Evolutionary conservation across 2,113 vertebrate species (phyloP), one percentile per base, ranked within the genome.

Genomic region (Hyla sarda): DNA sequence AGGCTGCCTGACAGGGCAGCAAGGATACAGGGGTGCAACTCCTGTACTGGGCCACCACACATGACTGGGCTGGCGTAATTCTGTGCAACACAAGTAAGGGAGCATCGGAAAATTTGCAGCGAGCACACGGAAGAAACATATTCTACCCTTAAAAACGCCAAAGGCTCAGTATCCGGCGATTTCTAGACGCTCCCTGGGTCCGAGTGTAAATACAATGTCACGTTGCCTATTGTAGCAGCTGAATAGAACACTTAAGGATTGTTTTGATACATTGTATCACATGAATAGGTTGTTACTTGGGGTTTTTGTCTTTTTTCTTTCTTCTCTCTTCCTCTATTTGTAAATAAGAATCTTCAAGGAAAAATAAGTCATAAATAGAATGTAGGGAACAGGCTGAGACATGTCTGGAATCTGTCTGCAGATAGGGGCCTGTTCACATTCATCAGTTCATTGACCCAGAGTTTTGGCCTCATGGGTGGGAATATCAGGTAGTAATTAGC

Each of bases 21-120:
- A n/a, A n/a, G n/a, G n/a, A n/a, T n/a, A n/a, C n/a, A n/a, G n/a
- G n/a, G n/a, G n/a, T n/a, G n/a, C n/a, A n/a, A n/a, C n/a, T n/a
- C n/a, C n/a, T n/a, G n/a, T n/a, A n/a, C n/a, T n/a, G n/a, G n/a
- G n/a, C n/a, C 3, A 41, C 8, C 41, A 41, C 41, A 5, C 41
- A 3, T 86, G 88, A 82, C 88, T 65, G 84, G 71, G 89, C 90
- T 93, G 90, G 90, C 89, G 90, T 89, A 92, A 92, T 90, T 79
- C 91, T 90, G 87, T 83, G 91, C 91, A 93, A 93, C 87, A 28
- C 3, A 25, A 89, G 3, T 77, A n/a, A 73, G 71, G 50, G 32
- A 56, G 32, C 37, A 41, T 60, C 82, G 32, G 9, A 16, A 75
- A 84, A 30, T 69, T 69, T 25, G 25, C 60, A 65, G 3, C 60